These are phyloP conservation scores for Apoderus coryli DNA, from an alignment of 2,888 invertebrate species.

Conservation along the genomic window DNA sequence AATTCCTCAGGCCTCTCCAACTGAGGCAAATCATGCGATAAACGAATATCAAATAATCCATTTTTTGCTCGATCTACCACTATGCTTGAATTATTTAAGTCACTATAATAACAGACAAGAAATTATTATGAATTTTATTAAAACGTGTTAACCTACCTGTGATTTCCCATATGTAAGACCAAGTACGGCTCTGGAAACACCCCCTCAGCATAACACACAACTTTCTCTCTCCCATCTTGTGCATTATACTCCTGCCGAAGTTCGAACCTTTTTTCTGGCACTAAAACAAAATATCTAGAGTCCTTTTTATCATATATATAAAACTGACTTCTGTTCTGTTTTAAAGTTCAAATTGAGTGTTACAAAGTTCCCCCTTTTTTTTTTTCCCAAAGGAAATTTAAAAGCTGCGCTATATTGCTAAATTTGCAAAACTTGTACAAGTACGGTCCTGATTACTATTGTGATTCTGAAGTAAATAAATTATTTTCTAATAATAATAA, in stretches of 20 bases:
- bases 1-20: constrained; percentile 43
- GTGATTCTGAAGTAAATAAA: no score
- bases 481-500: no score
- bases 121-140: not conserved
- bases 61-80: constrained; percentile 31
- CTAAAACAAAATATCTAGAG: no score
- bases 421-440: no score
- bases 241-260: constrained; percentile 41
- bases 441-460: no score
- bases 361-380: no score
- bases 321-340: no score
- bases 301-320: no score
- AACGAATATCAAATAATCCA: constrained; percentile 45
- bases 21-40: constrained; percentile 42
- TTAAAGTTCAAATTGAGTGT: no score
- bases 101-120: constrained; percentile 18
- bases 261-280: constrained; percentile 39
- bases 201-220: constrained; percentile 42
- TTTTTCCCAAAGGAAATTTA: no score
- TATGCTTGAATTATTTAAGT: constrained; percentile 24
- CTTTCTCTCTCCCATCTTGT: constrained; percentile 39
- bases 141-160: not conserved
- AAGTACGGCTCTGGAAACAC: constrained; percentile 44
- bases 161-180: constrained; percentile 29
- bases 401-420: no score